These are phyloP conservation scores for Leptinotarsa juncta DNA, from an alignment of 2,888 invertebrate genomes.

Conservation along the genomic window DNA sequence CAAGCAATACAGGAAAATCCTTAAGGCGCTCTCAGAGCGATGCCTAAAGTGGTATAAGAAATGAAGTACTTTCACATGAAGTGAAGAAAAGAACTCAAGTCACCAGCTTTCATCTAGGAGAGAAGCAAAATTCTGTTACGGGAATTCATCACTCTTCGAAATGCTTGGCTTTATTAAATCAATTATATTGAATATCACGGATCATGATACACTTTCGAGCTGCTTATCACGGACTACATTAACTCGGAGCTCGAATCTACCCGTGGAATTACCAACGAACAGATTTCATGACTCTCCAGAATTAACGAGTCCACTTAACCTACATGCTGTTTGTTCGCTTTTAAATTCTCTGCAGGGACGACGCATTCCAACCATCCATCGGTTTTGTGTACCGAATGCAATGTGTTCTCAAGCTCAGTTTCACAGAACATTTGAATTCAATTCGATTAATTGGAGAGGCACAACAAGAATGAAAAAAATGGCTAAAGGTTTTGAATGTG, in stretches of 20 bases:
- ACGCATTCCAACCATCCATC: background rate
- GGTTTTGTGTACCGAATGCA: background rate
- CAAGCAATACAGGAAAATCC: no score
- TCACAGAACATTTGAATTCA: background rate
- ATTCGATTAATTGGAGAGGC: no score
- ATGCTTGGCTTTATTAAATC: background rate
- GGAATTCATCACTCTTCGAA: background rate
- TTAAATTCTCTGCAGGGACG: background rate
- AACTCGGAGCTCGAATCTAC: background rate
- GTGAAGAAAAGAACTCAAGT: no score
- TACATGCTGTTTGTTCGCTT: constrained; percentile 9
- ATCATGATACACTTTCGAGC: background rate
- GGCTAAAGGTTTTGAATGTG: no score
- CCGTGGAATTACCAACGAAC: background rate
- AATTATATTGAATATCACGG: background rate
- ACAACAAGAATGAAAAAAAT: no score
- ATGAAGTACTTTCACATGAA: no score
- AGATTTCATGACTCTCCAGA: constrained; percentile 9
- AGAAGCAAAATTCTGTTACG: background rate
- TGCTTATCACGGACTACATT: constrained; percentile 4
- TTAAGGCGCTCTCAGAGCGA: no score
- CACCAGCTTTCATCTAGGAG: no score
- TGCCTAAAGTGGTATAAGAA: no score
- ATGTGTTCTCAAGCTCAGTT: background rate
- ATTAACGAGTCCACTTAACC: constrained; percentile 17